A percentile compares a stretch with the other conserved stretches of the same genome.
These are phyloP conservation scores for Parascotia fuliginaria DNA, from an alignment of 2,888 invertebrate species.

Conservation along the genomic window DNA sequence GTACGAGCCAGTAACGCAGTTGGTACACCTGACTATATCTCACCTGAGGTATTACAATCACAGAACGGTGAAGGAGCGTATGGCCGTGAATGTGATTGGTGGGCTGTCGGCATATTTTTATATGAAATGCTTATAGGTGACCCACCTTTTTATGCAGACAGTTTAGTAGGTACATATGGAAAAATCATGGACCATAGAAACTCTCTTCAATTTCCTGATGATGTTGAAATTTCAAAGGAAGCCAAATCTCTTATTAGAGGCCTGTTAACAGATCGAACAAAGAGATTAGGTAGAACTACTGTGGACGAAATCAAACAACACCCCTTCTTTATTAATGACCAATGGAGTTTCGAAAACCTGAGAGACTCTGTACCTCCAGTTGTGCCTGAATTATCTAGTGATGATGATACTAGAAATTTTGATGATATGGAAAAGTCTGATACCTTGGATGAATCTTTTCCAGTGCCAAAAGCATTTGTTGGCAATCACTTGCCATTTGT, in stretches of 20 bases:
- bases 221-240: constrained; percentile 95
- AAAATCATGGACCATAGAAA: constrained; percentile 99
- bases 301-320: constrained; percentile 98
- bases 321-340: constrained; percentile 97
- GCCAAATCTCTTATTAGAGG: constrained; percentile 96
- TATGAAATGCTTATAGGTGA: constrained; percentile 99
- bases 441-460: constrained; percentile 96
- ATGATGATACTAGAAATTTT: constrained; percentile 99
- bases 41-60: constrained; percentile 98
- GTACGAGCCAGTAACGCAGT: constrained; percentile 99
- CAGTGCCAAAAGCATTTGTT: constrained; percentile 98
- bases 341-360: constrained; percentile 99
- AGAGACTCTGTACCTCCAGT: constrained; percentile 98
- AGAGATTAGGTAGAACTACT: constrained; percentile 95
- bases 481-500: constrained; percentile 99
- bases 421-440: constrained; percentile 99
- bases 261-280: constrained; percentile 96
- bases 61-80: constrained; percentile 98
- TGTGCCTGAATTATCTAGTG: constrained; percentile 97
- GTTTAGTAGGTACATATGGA: constrained; percentile 98
- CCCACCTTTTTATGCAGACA: constrained; percentile 99
- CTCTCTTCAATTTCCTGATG: constrained; percentile 97
- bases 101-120: constrained; percentile 99
- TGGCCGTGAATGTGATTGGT: constrained; percentile 99
- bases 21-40: constrained; percentile 99